Conservation (phyloP, 2,797 vertebrate species). For the Ptychadena robeensis region DNA sequence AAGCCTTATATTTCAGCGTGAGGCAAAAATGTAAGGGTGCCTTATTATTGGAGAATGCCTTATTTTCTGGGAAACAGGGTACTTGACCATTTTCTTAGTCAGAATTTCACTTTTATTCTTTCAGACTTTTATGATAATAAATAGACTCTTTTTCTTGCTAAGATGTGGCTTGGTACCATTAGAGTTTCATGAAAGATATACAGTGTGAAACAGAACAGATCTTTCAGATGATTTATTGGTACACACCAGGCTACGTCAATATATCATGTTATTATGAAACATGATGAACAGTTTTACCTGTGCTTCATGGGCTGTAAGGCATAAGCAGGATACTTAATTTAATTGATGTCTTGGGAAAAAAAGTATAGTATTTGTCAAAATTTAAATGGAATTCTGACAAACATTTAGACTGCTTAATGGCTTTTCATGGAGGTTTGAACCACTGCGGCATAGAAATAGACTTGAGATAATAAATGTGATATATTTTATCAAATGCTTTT, state of each 20-base stretch:
- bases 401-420: conserved; percentile 44
- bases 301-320: conserved; percentile 23
- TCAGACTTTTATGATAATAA: neutral
- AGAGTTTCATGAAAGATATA: conserved; percentile 10
- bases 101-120: neutral
- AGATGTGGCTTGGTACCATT: conserved; percentile 10
- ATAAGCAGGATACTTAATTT: conserved; percentile 29
- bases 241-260: conserved; percentile 8
- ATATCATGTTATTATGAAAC: conserved; percentile 42
- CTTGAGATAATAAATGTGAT: conserved; percentile 9
- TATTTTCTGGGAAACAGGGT: too few relatives aligned
- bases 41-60: too few relatives aligned
- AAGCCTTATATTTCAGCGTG: too few relatives aligned
- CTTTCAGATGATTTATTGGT: conserved; percentile 34
- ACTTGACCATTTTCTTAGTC: neutral
- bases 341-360: conserved; percentile 34
- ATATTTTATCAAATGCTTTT: conserved; percentile 15
- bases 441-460: conserved; percentile 13
- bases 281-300: conserved; percentile 44
- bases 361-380: conserved; percentile 26
- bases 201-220: neutral
- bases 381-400: conserved; percentile 40
- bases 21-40: too few relatives aligned
- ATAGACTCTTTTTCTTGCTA: neutral
- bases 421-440: conserved; percentile 21